phyloP scores from a whole-genome alignment of 2,888 invertebrate species.

The Hirtodrosophila trivittata region DNA sequence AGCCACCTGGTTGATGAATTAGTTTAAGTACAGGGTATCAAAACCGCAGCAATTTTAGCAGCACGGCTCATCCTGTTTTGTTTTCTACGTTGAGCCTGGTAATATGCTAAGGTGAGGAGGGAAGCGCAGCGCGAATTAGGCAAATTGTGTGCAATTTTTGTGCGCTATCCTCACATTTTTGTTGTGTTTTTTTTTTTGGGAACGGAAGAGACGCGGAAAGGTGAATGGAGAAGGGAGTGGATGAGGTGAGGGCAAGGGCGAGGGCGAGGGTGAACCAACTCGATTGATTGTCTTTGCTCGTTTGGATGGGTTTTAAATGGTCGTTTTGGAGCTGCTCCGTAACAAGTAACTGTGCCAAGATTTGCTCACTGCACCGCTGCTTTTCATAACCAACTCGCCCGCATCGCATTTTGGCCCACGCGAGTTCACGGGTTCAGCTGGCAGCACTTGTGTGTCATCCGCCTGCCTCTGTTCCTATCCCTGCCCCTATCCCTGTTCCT shows the following conservation, averaged over 20 bases:
- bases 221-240: background rate
- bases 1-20: no score
- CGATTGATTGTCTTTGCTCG: slow-evolving; percentile 53
- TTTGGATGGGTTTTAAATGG: slow-evolving; percentile 38
- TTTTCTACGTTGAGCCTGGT: background rate
- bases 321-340: slow-evolving; percentile 13
- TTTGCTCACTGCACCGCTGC: slow-evolving; percentile 29
- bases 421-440: slow-evolving; percentile 74
- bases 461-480: background rate
- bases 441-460: slow-evolving; percentile 77
- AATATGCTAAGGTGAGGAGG: background rate
- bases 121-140: slow-evolving; percentile 65
- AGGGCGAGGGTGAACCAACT: slow-evolving; percentile 10
- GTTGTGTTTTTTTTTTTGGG: slow-evolving; percentile 2
- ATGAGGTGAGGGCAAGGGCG: background rate
- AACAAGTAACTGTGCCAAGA: slow-evolving; percentile 58
- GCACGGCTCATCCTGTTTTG: slow-evolving; percentile 66
- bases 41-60: slow-evolving; percentile 67
- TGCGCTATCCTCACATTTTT: slow-evolving; percentile 31
- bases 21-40: slow-evolving; percentile 24
- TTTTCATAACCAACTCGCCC: slow-evolving; percentile 44
- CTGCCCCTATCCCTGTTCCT: background rate
- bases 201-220: background rate
- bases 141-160: slow-evolving; percentile 78
- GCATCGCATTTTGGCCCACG: slow-evolving; percentile 30